A percentile compares a stretch with the other conserved stretches of the same genome.
Evolutionary conservation across 2,888 invertebrate genomes (phyloP).

Genomic region (Machimus rusticus): DNA sequence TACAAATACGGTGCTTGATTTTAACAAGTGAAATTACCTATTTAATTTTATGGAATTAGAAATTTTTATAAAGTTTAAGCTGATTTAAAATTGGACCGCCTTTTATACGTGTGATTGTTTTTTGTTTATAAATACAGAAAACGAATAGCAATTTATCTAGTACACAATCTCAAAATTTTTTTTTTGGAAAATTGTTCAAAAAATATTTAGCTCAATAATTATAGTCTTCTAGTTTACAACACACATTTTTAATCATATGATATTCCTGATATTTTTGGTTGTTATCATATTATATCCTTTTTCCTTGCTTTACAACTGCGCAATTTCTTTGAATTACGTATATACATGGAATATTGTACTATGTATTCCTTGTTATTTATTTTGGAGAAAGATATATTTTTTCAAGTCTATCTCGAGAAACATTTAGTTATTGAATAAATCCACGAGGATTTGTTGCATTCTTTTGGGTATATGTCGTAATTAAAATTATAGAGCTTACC

Average conservation of each 20-base stretch:
- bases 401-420: too few species aligned
- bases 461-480: not conserved
- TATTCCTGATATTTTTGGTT: slow-evolving; percentile 63
- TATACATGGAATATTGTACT: not conserved
- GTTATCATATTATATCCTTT: slow-evolving; percentile 47
- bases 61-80: not conserved
- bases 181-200: slow-evolving; percentile 23
- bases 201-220: not conserved
- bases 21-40: slow-evolving; percentile 23
- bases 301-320: not conserved
- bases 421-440: not conserved
- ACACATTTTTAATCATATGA: slow-evolving; percentile 55
- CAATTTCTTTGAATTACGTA: not conserved
- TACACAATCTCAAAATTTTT: not conserved
- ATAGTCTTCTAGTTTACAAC: slow-evolving; percentile 11
- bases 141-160: not conserved
- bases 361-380: not conserved
- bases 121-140: not conserved
- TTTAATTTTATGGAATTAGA: not conserved
- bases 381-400: not conserved
- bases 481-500: not conserved
- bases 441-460: not conserved
- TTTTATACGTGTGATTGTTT: not conserved
- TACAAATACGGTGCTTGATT: slow-evolving; percentile 14
- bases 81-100: slow-evolving; percentile 8